Evolutionary conservation across 2,797 vertebrate species (phyloP).

Genomic region (Merluccius polli): DNA sequence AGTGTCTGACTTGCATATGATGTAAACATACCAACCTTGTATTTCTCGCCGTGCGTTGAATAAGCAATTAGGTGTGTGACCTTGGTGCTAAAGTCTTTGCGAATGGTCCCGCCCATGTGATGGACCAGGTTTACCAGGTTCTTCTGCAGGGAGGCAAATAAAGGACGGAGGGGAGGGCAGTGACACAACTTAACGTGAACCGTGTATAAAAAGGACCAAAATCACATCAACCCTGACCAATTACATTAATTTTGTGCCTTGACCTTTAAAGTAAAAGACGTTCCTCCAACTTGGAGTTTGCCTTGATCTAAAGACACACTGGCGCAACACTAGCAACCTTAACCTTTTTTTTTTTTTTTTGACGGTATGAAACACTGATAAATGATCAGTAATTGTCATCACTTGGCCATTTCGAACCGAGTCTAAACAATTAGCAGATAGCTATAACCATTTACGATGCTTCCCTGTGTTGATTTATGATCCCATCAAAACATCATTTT

Average conservation of each 20-base stretch:
- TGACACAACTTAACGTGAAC: neutral
- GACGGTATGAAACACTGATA: neutral
- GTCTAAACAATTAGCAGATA: neutral
- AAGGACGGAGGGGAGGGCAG: neutral
- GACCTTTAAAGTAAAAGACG: neutral
- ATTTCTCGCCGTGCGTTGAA: conserved; percentile 95
- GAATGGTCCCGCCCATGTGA: conserved; percentile 95
- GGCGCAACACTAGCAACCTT: neutral
- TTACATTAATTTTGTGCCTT: neutral
- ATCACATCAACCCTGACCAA: neutral
- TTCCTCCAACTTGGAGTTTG: neutral
- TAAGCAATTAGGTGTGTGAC: conserved; percentile 93
- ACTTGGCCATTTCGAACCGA: neutral
- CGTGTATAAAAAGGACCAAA: neutral
- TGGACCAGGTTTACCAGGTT: conserved; percentile 91
- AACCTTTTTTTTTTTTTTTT: neutral
- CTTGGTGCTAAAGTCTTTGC: conserved; percentile 93
- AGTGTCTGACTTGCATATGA: neutral
- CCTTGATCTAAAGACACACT: no score
- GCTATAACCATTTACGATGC: neutral
- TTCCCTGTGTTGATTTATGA: neutral
- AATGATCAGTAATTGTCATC: neutral
- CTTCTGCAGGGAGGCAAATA: conserved; percentile 72
- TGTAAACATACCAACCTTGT: conserved; percentile 73
- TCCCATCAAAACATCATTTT: neutral